Base-by-base conservation (phyloP, 64 coral and sea anemone species). In the Montipora capricornis region DNA sequence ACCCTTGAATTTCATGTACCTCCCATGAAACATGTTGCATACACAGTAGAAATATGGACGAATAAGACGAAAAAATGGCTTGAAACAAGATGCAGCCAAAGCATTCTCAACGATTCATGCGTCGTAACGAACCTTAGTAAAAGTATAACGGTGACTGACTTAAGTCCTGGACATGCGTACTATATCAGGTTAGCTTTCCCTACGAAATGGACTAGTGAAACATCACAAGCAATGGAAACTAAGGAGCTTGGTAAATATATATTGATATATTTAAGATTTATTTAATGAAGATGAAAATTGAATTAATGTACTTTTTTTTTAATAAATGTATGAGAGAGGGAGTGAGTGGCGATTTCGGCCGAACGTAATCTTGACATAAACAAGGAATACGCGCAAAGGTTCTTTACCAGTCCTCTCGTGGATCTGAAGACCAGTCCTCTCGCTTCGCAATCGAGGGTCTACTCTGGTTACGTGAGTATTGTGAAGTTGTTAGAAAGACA, bases 41-140 rank as follows among this genome's bases (percentile, higher is more conserved):
- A 71, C 47, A 50, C 82, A 37, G 1, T 71, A 14, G 62, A 86
- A 86, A 86, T 86, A 49, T 86, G 82, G 82, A 71, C 82, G 49
- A 86, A 71, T 15, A 71, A 45, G 3, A 86, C 82, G 8, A 49
- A 69, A 3, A 86, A 20, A 86, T 86, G 82, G 82, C 61, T 2
- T 12, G n/a, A 86, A 45, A 50, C 46, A 8, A 20, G 19, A 86
- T 86, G 82, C 26, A 20, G 16, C 3, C 44, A 20, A 49, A 67
- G 45, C 46, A 86, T 16, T 12, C 17, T 70, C 9, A 71, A 24
- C 6, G 66, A 68, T 4, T 71, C 62, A 17, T 86, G 82, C 49
- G 66, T 86, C 49, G 82, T 86, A 15, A 70, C 13, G 17, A 20
- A 47, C 6, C 82, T 20, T n/a, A 71, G 5, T 47, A 24, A 29